These are phyloP conservation scores for Probaryconus sp. DNA, from an alignment of 1,140 invertebrate species.

Conservation along the genomic window DNA sequence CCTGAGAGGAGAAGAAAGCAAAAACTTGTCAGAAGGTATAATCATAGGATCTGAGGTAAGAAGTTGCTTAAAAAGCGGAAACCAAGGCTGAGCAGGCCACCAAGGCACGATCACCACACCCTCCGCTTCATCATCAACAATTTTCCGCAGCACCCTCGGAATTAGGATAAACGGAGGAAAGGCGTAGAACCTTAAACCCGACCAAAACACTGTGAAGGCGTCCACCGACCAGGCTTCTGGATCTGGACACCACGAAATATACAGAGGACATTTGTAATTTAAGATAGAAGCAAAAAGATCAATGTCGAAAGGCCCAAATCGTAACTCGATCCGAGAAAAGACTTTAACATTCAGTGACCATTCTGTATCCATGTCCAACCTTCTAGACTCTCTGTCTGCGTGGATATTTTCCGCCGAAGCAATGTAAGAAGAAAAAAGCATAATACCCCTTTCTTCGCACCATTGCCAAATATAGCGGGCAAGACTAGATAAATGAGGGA, in stretches of 20 bases:
- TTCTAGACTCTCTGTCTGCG: slow-evolving; percentile 48
- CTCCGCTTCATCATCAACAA: slow-evolving; percentile 1
- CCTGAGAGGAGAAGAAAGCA: slow-evolving; percentile 7
- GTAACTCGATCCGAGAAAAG: slow-evolving; percentile 35
- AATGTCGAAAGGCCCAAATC: slow-evolving; percentile 36
- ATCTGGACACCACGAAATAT: slow-evolving; percentile 44
- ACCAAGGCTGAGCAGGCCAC: slow-evolving; percentile 7
- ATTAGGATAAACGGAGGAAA: slow-evolving; percentile 5
- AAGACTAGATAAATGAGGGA: slow-evolving; percentile 11
- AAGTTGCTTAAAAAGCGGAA: background rate
- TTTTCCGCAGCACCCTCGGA: background rate
- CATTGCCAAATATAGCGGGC: slow-evolving; percentile 5
- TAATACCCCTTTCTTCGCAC: slow-evolving; percentile 61
- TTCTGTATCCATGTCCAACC: slow-evolving; percentile 41
- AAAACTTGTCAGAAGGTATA: background rate
- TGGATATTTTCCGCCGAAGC: slow-evolving; percentile 58
- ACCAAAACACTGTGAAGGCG: slow-evolving; percentile 39
- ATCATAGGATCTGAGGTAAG: background rate
- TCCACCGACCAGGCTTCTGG: slow-evolving; percentile 30
- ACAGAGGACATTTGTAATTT: slow-evolving; percentile 48
- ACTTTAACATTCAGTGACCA: slow-evolving; percentile 8
- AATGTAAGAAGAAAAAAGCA: slow-evolving; percentile 67
- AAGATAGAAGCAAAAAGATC: slow-evolving; percentile 48
- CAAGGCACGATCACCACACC: background rate
- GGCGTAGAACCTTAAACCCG: slow-evolving; percentile 1